These are phyloP conservation scores for Aporophyla nigra DNA, from an alignment of 2,888 invertebrate species.

Conservation along the genomic window DNA sequence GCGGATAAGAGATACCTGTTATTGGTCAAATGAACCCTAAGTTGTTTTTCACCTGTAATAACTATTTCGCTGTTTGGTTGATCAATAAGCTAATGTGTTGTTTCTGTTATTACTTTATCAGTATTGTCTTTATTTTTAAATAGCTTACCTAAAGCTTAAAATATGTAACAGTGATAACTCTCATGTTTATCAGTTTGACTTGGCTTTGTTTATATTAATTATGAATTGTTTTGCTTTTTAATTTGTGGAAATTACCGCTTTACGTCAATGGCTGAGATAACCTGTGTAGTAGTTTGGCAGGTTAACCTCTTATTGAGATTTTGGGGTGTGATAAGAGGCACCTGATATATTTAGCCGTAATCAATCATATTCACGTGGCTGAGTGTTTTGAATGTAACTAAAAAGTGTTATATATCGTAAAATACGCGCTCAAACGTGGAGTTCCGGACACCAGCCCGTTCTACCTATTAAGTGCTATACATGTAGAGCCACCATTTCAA, in stretches of 20 bases:
- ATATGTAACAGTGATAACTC: constrained; percentile 23
- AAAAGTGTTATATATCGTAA: too few species aligned
- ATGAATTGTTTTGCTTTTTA: constrained; percentile 43
- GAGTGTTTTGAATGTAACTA: not conserved
- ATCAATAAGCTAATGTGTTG: not conserved
- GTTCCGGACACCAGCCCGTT: too few species aligned
- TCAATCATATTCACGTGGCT: not conserved
- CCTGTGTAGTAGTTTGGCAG: constrained; percentile 28
- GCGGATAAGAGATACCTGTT: not conserved
- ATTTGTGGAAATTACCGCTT: constrained; percentile 43
- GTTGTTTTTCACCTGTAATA: not conserved
- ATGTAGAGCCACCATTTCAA: too few species aligned
- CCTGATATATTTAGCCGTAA: constrained; percentile 14
- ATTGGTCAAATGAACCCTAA: not conserved
- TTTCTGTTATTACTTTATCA: constrained; percentile 2
- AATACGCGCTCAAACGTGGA: too few species aligned
- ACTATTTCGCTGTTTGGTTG: not conserved
- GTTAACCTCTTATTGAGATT: constrained; percentile 37
- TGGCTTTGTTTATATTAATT: constrained; percentile 29
- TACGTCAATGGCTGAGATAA: constrained; percentile 65
- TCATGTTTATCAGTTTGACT: constrained; percentile 21
- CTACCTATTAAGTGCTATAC: too few species aligned
- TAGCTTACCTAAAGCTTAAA: not conserved
- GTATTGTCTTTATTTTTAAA: constrained; percentile 10
- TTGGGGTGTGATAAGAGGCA: not conserved